Percentiles rank a stretch among this genome's conserved stretches.
phyloP scores from a whole-genome alignment of 2,113 vertebrate species.

The Desmodus rotundus region DNA sequence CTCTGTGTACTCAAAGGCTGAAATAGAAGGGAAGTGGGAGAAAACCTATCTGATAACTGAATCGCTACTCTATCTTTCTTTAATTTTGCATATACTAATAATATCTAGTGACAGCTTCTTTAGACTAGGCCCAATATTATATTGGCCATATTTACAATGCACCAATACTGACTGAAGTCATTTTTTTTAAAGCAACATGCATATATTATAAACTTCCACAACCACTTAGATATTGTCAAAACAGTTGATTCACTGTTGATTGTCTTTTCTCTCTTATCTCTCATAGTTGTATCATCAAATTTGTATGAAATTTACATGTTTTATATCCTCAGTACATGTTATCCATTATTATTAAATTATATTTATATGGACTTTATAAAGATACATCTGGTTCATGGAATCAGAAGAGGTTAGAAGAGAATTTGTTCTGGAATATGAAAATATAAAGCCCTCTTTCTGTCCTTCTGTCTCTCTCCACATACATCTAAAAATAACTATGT shows the following conservation, averaged over 20 bases:
- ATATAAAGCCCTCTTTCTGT: background rate
- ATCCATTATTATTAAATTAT: background rate
- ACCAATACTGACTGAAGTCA: background rate
- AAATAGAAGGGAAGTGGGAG: background rate
- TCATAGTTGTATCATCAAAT: background rate
- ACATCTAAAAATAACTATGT: background rate
- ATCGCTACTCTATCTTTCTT: background rate
- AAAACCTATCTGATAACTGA: background rate
- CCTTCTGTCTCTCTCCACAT: background rate
- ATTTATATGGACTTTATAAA: background rate
- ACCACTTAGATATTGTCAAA: background rate
- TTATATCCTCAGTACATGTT: background rate
- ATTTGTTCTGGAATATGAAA: background rate
- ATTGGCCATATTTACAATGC: background rate
- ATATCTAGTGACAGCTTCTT: background rate
- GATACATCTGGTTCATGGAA: background rate
- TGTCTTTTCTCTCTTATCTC: background rate
- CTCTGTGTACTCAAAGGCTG: background rate
- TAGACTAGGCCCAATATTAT: background rate
- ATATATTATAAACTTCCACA: background rate
- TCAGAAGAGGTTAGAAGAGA: background rate
- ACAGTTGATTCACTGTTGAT: background rate
- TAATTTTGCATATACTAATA: background rate
- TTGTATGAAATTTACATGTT: background rate
- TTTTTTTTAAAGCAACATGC: background rate